A percentile compares a stretch with the other conserved stretches of the same genome.
These are phyloP conservation scores for Cottoperca gobio DNA, from an alignment of 2,797 vertebrate genomes.

Conservation along the genomic window DNA sequence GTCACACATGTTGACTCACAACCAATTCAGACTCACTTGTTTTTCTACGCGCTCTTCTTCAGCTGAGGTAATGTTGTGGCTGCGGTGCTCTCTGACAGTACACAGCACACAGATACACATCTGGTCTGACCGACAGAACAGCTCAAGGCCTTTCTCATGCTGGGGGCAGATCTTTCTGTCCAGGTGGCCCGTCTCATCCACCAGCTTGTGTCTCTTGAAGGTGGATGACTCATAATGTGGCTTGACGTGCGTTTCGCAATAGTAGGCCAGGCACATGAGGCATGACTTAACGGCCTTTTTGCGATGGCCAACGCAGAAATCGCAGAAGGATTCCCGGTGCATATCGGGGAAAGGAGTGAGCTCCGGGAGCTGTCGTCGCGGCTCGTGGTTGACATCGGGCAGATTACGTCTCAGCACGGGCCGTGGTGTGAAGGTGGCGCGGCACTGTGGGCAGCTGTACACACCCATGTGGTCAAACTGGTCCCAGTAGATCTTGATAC, in stretches of 20 bases:
- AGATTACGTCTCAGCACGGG: constrained; percentile 83
- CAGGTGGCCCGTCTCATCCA: constrained; percentile 87
- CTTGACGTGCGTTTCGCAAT: constrained; percentile 86
- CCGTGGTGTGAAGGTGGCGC: constrained; percentile 84
- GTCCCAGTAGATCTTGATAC: constrained; percentile 90
- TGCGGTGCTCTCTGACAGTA: constrained; percentile 84
- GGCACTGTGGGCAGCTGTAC: constrained; percentile 88
- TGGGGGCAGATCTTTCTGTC: constrained; percentile 87
- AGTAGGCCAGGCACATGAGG: constrained; percentile 86
- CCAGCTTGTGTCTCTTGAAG: constrained; percentile 87
- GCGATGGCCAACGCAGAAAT: constrained; percentile 85
- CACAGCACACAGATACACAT: constrained; percentile 88
- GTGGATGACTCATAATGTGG: constrained; percentile 87
- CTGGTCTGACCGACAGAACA: constrained; percentile 88
- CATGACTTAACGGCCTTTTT: constrained; percentile 86
- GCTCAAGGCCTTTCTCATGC: constrained; percentile 86
- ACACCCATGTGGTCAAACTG: constrained; percentile 81
- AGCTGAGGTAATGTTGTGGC: constrained; percentile 85
- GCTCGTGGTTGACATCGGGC: constrained; percentile 78
- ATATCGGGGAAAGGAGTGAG: constrained; percentile 69
- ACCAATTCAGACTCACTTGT: constrained; percentile 74
- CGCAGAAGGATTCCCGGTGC: constrained; percentile 85
- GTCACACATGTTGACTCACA: neutral
- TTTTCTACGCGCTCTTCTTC: constrained; percentile 85
- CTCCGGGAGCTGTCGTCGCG: constrained; percentile 63